phyloP scores from a whole-genome alignment of 2,888 invertebrate species.

The Mimas tiliae region DNA sequence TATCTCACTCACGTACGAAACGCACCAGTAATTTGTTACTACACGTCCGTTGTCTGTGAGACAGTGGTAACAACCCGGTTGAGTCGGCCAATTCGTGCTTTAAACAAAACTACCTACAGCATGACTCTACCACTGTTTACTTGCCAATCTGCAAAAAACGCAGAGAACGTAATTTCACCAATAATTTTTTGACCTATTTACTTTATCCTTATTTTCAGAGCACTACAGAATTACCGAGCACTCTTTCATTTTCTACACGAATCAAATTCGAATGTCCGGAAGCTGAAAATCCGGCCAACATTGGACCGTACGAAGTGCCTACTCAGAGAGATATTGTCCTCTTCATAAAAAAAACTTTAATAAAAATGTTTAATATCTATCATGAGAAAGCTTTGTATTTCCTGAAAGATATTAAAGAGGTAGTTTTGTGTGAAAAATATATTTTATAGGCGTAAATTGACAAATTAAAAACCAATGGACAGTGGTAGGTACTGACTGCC shows the following conservation, averaged over 20 bases:
- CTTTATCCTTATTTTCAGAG: background rate
- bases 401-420: conserved; percentile 65
- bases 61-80: too few relatives aligned
- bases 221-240: conserved; percentile 20
- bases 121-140: too few relatives aligned
- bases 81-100: too few relatives aligned
- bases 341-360: conserved; percentile 50
- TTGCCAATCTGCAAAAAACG: too few relatives aligned
- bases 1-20: too few relatives aligned
- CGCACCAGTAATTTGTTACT: too few relatives aligned
- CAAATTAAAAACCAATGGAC: too few relatives aligned
- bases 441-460: background rate
- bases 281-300: conserved; percentile 52
- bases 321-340: conserved; percentile 59
- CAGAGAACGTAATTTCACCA: background rate
- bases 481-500: too few relatives aligned
- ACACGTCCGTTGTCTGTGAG: too few relatives aligned
- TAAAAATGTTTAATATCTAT: conserved; percentile 53
- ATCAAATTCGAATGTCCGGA: conserved; percentile 52
- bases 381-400: conserved; percentile 57
- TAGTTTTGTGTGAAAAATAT: conserved; percentile 32
- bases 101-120: too few relatives aligned
- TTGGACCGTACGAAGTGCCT: conserved; percentile 68
- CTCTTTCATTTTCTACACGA: conserved; percentile 9
- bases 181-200: background rate